Evolutionary conservation across 2,888 invertebrate genomes (phyloP).

Genomic region (Acanthococcus lagerstroemiae): DNA sequence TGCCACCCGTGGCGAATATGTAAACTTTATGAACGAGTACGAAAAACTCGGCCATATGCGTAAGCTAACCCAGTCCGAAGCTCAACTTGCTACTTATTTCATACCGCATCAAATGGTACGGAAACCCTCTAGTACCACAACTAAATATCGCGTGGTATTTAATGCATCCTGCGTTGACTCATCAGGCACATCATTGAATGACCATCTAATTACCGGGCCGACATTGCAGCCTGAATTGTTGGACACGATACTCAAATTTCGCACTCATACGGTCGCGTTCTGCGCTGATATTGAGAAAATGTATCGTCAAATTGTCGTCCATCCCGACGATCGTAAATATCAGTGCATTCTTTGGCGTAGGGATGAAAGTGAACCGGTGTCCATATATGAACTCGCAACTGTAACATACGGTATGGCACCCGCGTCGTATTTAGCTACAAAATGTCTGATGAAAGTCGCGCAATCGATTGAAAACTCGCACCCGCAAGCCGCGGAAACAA

Average conservation of each 20-base stretch:
- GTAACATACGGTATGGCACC: constrained; percentile 40
- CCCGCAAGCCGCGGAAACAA: constrained; percentile 31
- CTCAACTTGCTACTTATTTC: background rate
- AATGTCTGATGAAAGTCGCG: constrained; percentile 37
- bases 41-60: background rate
- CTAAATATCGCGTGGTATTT: constrained; percentile 2
- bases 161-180: background rate
- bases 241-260: constrained; percentile 13
- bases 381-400: constrained; percentile 36
- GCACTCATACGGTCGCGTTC: constrained; percentile 3
- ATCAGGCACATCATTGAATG: constrained; percentile 1
- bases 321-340: background rate
- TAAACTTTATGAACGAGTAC: background rate
- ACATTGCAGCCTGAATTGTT: constrained; percentile 33
- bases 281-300: background rate
- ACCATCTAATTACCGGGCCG: background rate
- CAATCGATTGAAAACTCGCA: constrained; percentile 31
- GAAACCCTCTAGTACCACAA: background rate
- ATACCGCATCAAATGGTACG: background rate
- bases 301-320: background rate
- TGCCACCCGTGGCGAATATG: background rate
- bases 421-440: constrained; percentile 38
- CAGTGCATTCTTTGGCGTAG: constrained; percentile 40
- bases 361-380: constrained; percentile 10
- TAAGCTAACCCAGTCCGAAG: background rate